Evolutionary conservation across 2,888 invertebrate species (phyloP), one percentile per base, ranked within the genome.

Genomic region (Tetragonisca angustula): DNA sequence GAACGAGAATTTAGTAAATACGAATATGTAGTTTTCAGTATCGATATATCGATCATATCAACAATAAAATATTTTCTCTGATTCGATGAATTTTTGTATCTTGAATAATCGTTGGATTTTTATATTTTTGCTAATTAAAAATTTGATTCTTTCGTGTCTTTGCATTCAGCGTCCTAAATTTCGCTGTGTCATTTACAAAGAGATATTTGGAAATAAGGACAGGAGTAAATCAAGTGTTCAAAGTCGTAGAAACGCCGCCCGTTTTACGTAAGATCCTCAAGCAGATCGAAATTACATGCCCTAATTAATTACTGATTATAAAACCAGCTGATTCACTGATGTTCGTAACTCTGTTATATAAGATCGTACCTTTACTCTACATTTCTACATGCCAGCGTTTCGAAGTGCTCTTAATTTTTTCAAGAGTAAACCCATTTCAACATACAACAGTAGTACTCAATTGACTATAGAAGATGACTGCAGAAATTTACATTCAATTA

Each of bases 241-340:
- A 61, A 61, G 36, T 24, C 15, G 13, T n/a, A 50, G 50, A 76
- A 76, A n/a, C 1, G 15, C 49, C 13, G 15, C 2, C 1, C 2
- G 50, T 76, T 76, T 76, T 69, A 70, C 52, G 17, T 70, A 76
- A 76, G 32, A 5, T 15, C 6, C 27, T 43, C 19, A 61, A 50
- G 49, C 21, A 49, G 49, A 59, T 59, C 32, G 49, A 56, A 59
- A 62, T 69, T 70, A 32, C 36, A 61, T 4, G 56, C 36, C 5
- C 32, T 50, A 27, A 59, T 36, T 65, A 65, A 64, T 74, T 4
- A 5, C 27, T 19, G 9, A 2, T 76, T 76, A 76, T 69, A 36
- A 69, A 76, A 76, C 11, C 56, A 9, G n/a, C 36, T 6, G 15
- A 43, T 4, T 15, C n/a, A 32, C 9, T 5, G 24, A 76, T 61